A percentile compares a stretch with the other conserved stretches of the same genome.
These are phyloP conservation scores for Harpagifer antarcticus DNA, from an alignment of 2,797 vertebrate genomes.

Conservation along the genomic window DNA sequence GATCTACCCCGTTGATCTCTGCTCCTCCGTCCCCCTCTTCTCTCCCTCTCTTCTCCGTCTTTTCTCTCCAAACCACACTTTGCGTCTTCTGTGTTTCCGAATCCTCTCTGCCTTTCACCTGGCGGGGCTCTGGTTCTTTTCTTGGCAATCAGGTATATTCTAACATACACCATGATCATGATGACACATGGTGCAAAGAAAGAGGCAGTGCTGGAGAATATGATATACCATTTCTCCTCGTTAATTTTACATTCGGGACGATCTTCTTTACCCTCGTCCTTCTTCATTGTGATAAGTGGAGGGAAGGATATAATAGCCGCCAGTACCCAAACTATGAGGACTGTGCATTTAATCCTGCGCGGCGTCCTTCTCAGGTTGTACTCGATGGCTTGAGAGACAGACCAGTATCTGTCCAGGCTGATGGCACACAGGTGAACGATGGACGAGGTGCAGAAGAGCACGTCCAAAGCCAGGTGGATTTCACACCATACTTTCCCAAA, in stretches of 20 bases:
- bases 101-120: slow-evolving; percentile 80
- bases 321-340: slow-evolving; percentile 92
- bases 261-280: slow-evolving; percentile 81
- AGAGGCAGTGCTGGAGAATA: slow-evolving; percentile 92
- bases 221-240: slow-evolving; percentile 92
- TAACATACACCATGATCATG: slow-evolving; percentile 93
- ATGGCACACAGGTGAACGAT: slow-evolving; percentile 97
- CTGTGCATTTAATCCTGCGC: slow-evolving; percentile 90
- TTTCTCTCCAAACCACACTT: slow-evolving; percentile 69
- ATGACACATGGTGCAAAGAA: slow-evolving; percentile 95
- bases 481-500: slow-evolving; percentile 97
- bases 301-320: slow-evolving; percentile 94
- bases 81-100: slow-evolving; percentile 74
- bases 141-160: slow-evolving; percentile 97
- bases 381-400: slow-evolving; percentile 91
- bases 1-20: slow-evolving; percentile 84
- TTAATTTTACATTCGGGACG: slow-evolving; percentile 88
- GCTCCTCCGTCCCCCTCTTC: slow-evolving; percentile 50
- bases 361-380: slow-evolving; percentile 94
- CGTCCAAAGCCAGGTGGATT: slow-evolving; percentile 96
- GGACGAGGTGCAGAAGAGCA: slow-evolving; percentile 97
- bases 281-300: slow-evolving; percentile 91
- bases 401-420: slow-evolving; percentile 96
- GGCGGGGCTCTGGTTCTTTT: slow-evolving; percentile 88
- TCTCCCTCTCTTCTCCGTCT: slow-evolving; percentile 17